Evolutionary conservation across 2,797 vertebrate species (phyloP).

Genomic region (Ficedula albicollis): DNA sequence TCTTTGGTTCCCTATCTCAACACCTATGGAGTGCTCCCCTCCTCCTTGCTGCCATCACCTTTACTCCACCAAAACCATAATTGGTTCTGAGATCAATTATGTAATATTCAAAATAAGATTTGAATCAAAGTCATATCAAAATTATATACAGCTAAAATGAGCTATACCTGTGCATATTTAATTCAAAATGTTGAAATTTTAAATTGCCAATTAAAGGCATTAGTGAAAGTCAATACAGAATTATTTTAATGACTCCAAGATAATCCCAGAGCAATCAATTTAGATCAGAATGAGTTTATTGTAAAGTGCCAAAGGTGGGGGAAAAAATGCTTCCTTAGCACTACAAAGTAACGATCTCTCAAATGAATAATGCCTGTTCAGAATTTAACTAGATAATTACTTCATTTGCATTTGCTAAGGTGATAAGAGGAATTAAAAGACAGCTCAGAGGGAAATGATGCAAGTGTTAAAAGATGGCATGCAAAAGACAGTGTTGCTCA

Average conservation of each 20-base stretch:
- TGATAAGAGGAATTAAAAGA: conserved; percentile 65
- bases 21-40: not conserved
- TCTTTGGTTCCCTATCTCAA: not conserved
- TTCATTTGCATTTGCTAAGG: conserved; percentile 85
- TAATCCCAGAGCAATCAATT: conserved; percentile 94
- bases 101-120: not conserved
- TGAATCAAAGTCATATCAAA: conserved; percentile 78
- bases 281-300: conserved; percentile 85
- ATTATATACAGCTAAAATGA: conserved; percentile 73
- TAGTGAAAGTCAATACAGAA: conserved; percentile 88
- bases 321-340: conserved; percentile 79
- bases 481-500: conserved; percentile 10
- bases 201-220: conserved; percentile 89
- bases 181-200: conserved; percentile 83
- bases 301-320: conserved; percentile 82
- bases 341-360: conserved; percentile 78
- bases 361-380: conserved; percentile 83
- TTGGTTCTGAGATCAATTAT: not conserved
- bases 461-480: conserved; percentile 47
- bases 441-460: conserved; percentile 61
- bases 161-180: conserved; percentile 79
- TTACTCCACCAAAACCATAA: not conserved
- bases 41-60: not conserved
- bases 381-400: conserved; percentile 85
- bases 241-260: conserved; percentile 89